Conservation (phyloP, 1,140 invertebrate species). For the Cotesia typhae region DNA sequence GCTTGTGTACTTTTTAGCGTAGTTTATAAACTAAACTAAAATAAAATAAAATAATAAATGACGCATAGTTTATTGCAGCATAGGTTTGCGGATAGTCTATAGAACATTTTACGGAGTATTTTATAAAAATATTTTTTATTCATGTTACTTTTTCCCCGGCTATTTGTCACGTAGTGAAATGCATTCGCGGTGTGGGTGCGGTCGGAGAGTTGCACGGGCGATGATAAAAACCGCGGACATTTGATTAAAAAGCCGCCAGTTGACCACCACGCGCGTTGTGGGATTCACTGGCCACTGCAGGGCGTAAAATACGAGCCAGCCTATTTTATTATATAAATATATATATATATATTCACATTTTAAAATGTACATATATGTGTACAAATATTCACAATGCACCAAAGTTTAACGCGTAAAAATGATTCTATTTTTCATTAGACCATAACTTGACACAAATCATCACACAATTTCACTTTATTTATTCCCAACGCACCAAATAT, state of each 20-base stretch:
- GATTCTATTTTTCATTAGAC: constrained; percentile 13
- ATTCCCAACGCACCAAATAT: too few species aligned
- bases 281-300: constrained; percentile 17
- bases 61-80: background rate
- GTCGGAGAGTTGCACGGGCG: constrained; percentile 5
- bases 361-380: too few species aligned
- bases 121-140: constrained; percentile 10
- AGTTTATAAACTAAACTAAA: too few species aligned
- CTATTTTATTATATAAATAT: background rate
- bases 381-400: background rate
- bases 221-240: constrained; percentile 24
- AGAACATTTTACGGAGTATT: background rate
- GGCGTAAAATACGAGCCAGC: constrained; percentile 6
- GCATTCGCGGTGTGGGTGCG: constrained; percentile 15
- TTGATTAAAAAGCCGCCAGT: constrained; percentile 28
- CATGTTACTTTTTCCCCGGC: background rate
- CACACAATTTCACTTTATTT: background rate
- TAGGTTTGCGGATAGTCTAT: background rate
- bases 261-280: constrained; percentile 11
- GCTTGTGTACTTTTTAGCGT: too few species aligned
- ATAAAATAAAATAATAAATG: background rate
- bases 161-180: constrained; percentile 19
- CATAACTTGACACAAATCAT: background rate
- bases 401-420: background rate
- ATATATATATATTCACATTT: too few species aligned